A percentile compares a stretch with the other conserved stretches of the same genome.
These are phyloP conservation scores for Kryptolebias ocellatus DNA, from an alignment of 2,797 vertebrate species.

Conservation along the genomic window DNA sequence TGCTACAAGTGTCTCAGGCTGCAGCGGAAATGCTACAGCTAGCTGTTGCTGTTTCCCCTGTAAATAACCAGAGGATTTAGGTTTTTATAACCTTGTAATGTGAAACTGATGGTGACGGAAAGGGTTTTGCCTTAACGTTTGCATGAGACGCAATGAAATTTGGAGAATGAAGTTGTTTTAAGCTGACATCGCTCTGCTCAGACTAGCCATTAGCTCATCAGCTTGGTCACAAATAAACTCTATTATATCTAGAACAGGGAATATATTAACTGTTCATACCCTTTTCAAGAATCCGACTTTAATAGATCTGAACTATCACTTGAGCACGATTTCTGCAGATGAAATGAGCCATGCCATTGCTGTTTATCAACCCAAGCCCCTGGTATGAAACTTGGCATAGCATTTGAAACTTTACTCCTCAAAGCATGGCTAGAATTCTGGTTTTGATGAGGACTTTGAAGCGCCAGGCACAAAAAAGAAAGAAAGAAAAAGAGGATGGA, in stretches of 20 bases:
- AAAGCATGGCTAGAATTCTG: slow-evolving; percentile 40
- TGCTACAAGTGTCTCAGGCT: too few relatives aligned
- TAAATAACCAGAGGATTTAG: too few relatives aligned
- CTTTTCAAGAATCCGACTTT: background rate
- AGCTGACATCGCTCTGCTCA: background rate
- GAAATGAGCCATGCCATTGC: slow-evolving; percentile 65
- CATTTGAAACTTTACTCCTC: slow-evolving; percentile 47
- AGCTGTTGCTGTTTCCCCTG: too few relatives aligned
- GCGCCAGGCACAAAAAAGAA: slow-evolving; percentile 16
- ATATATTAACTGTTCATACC: background rate
- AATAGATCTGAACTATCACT: background rate
- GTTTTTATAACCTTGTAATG: too few relatives aligned
- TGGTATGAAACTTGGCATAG: slow-evolving; percentile 25
- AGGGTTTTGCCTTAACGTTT: too few relatives aligned
- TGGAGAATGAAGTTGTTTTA: too few relatives aligned
- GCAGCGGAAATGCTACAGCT: too few relatives aligned
- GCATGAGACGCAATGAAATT: too few relatives aligned
- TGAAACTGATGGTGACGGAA: too few relatives aligned
- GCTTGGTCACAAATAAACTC: background rate
- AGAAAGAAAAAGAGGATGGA: slow-evolving; percentile 42
- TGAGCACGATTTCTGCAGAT: slow-evolving; percentile 56
- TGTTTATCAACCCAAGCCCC: slow-evolving; percentile 63
- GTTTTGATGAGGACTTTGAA: slow-evolving; percentile 62
- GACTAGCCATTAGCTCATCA: background rate
- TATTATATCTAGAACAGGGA: background rate